phyloP scores from a whole-genome alignment of 2,888 invertebrate genomes.

The Caenorhabditis sp. region DNA sequence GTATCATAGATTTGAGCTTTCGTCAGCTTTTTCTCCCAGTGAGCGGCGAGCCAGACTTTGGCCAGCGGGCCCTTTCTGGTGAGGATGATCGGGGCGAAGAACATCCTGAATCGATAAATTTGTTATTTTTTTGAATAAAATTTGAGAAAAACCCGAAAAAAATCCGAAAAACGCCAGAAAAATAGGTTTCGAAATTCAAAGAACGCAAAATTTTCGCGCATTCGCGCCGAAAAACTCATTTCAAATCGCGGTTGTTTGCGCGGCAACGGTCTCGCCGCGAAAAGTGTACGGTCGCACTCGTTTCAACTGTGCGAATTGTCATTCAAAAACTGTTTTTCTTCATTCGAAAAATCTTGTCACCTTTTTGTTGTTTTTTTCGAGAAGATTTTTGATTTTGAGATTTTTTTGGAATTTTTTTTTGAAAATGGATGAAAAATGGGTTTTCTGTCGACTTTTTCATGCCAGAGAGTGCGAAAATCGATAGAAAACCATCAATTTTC shows the following conservation, averaged over 20 bases:
- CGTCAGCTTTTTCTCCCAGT: slow-evolving; percentile 99
- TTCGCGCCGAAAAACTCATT: slow-evolving; percentile 24
- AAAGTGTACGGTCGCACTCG: slow-evolving; percentile 45
- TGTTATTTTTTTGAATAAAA: not conserved
- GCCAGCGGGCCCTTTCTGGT: slow-evolving; percentile 92
- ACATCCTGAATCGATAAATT: slow-evolving; percentile 45
- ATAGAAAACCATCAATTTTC: not conserved
- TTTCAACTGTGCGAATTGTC: slow-evolving; percentile 61
- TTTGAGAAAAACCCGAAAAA: not conserved
- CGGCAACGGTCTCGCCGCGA: slow-evolving; percentile 50
- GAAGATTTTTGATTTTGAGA: not conserved
- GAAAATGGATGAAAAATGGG: not conserved
- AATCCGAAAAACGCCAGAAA: not conserved
- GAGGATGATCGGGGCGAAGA: slow-evolving; percentile 65
- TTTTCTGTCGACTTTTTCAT: no score
- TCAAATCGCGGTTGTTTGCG: slow-evolving; percentile 18
- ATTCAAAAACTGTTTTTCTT: slow-evolving; percentile 39
- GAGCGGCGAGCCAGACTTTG: slow-evolving; percentile 99
- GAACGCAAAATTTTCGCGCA: not conserved
- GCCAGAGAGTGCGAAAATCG: not conserved
- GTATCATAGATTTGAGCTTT: slow-evolving; percentile 99
- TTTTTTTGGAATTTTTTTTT: slow-evolving; percentile 1
- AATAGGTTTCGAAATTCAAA: slow-evolving; percentile 2
- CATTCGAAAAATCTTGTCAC: slow-evolving; percentile 3
- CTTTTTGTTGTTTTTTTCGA: not conserved